Evolutionary conservation across 2,797 vertebrate species (phyloP), one percentile per base, ranked within the genome.

Genomic region (Sebastes glaucus): DNA sequence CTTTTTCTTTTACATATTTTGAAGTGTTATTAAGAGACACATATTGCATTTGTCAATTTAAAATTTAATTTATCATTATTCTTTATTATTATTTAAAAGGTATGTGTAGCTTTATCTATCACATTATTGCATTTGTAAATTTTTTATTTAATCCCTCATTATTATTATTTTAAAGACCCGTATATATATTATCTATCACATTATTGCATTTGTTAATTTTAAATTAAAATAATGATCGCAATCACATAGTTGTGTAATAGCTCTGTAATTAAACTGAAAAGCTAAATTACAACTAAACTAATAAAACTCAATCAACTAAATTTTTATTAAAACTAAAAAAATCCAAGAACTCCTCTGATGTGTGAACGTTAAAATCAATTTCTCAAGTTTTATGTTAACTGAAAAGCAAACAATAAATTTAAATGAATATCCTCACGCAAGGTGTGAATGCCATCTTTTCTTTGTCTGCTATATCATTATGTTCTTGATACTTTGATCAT

Each of bases 91-190:
- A 42, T 42, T 42, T 42, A 42, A 42, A 42, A 42, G 14, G 0
- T 42, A 42, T 7, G 14, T 42, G 38, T 42, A 42, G 38, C 38
- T 42, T 42, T 42, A 9, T 52, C 42, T 46, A 46, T 46, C 16
- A 46, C 42, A 18, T 46, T 0, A 18, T 46, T 46, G 16, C 16
- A 46, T 46, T 46, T 46, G 42, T 18, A 18, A 7, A 18, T 46
- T 46, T 18, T 7, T 0, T 0, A 46, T 46, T 46, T 0, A 46
- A 46, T 46, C 16, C 7, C 0, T 46, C 42, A 46, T 46, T 46
- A 46, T 18, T 18, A 46, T 46, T 46, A 46, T 46, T 46, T 46
- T 7, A 46, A 46, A 46, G 42, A 46, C 16, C 42, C 3, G 3
- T 42, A 42, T 0, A 42, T 42, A 42, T 16, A 42, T 42, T 16